These are phyloP conservation scores for Anastrepha ludens DNA, from an alignment of 1,140 invertebrate genomes.

Conservation along the genomic window DNA sequence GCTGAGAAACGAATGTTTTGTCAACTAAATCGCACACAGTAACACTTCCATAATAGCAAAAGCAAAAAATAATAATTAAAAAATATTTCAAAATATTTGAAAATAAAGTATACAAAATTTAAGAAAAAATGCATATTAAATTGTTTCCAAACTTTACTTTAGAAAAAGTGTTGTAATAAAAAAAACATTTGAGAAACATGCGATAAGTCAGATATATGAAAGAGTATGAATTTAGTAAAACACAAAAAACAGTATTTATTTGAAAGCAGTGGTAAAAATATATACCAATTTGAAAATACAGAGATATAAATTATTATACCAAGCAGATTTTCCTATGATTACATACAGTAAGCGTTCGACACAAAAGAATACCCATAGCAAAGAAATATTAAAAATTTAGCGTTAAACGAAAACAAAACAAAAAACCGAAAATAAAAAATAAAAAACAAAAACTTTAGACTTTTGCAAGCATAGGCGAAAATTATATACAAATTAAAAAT, in stretches of 20 bases:
- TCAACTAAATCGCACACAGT: slow-evolving; percentile 52
- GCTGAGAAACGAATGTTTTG: slow-evolving; percentile 35
- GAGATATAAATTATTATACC: not conserved
- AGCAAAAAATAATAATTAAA: slow-evolving; percentile 16
- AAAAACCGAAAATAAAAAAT: no score
- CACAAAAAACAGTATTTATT: not conserved
- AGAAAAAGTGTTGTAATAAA: not conserved
- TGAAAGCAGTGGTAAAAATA: not conserved
- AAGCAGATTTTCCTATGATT: slow-evolving; percentile 41
- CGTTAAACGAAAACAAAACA: not conserved
- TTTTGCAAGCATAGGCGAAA: slow-evolving; percentile 31
- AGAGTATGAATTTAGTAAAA: not conserved
- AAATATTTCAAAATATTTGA: slow-evolving; percentile 25
- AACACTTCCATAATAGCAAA: slow-evolving; percentile 40
- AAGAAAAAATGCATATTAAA: not conserved
- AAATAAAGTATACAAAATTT: not conserved
- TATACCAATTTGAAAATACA: no score
- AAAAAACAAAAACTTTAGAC: slow-evolving; percentile 23
- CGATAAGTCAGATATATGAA: not conserved
- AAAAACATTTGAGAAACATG: no score
- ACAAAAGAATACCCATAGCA: not conserved
- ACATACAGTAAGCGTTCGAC: slow-evolving; percentile 3
- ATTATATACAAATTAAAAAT: slow-evolving; percentile 47
- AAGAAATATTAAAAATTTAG: slow-evolving; percentile 40
- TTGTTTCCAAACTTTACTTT: slow-evolving; percentile 5